Evolutionary conservation across 2,797 vertebrate genomes (phyloP).

Genomic region (Smutsia gigantea): DNA sequence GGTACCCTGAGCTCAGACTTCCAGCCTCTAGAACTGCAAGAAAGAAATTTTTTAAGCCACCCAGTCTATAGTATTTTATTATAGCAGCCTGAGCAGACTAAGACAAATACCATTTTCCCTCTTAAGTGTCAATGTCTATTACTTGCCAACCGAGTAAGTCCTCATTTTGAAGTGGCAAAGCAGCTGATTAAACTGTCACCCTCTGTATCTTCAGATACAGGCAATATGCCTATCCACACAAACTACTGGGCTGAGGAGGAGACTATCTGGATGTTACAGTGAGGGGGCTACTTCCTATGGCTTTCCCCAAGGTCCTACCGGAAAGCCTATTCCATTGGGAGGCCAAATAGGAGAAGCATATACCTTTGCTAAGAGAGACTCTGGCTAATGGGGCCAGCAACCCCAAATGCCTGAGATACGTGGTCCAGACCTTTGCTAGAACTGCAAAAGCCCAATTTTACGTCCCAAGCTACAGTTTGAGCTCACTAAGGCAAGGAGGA

Average conservation of each 20-base stretch:
- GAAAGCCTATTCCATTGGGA: neutral
- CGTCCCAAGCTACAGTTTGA: neutral
- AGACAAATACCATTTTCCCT: constrained; percentile 11
- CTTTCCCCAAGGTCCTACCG: neutral
- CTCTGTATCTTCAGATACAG: neutral
- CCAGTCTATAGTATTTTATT: neutral
- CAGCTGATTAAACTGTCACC: neutral
- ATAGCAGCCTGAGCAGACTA: neutral
- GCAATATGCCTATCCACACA: neutral
- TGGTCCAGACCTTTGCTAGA: neutral
- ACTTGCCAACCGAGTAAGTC: constrained; percentile 45
- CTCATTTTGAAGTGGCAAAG: constrained; percentile 18
- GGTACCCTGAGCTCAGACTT: neutral
- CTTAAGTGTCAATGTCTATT: neutral
- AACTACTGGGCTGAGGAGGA: neutral
- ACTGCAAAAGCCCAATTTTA: neutral
- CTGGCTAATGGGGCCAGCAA: neutral
- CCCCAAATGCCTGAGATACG: constrained; percentile 28
- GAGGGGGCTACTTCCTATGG: neutral
- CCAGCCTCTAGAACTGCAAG: neutral
- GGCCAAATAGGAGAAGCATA: neutral
- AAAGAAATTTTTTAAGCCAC: neutral
- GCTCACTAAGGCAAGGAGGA: neutral
- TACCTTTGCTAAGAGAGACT: constrained; percentile 13
- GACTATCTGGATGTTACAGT: neutral